phyloP scores from a whole-genome alignment of 2,888 invertebrate genomes.

The Erebia aethiops region DNA sequence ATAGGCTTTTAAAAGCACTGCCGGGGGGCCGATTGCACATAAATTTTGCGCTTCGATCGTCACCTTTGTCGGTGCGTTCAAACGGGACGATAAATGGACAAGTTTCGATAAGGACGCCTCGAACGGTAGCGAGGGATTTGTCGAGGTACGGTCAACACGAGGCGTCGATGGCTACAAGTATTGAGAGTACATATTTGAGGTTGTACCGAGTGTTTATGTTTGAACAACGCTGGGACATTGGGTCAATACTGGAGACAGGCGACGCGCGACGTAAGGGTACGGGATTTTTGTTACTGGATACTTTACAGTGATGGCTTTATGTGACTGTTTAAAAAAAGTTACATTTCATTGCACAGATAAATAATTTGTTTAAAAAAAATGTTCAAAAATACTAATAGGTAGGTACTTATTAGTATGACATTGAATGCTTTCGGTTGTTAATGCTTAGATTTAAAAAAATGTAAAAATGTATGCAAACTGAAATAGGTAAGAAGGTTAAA shows the following conservation, averaged over 20 bases:
- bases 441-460: too few relatives aligned
- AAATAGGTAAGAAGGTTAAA: too few relatives aligned
- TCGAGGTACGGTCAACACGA: slow-evolving; percentile 74
- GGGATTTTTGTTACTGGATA: slow-evolving; percentile 34
- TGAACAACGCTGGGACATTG: slow-evolving; percentile 39
- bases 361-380: too few relatives aligned
- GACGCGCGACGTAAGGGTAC: slow-evolving; percentile 34
- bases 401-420: too few relatives aligned
- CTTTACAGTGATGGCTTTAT: slow-evolving; percentile 18
- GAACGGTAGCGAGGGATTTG: slow-evolving; percentile 79
- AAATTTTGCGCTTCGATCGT: slow-evolving; percentile 66
- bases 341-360: not conserved
- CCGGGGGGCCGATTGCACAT: slow-evolving; percentile 51
- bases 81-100: slow-evolving; percentile 70
- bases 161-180: slow-evolving; percentile 49
- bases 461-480: too few relatives aligned
- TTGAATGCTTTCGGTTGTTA: too few relatives aligned
- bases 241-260: slow-evolving; percentile 49
- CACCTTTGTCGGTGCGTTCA: slow-evolving; percentile 78
- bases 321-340: not conserved
- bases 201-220: slow-evolving; percentile 47
- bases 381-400: too few relatives aligned
- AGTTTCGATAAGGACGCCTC: slow-evolving; percentile 62
- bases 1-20: slow-evolving; percentile 46
- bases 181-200: slow-evolving; percentile 57